These are phyloP conservation scores for Thermophis baileyi DNA, from an alignment of 2,113 vertebrate species.

Conservation along the genomic window DNA sequence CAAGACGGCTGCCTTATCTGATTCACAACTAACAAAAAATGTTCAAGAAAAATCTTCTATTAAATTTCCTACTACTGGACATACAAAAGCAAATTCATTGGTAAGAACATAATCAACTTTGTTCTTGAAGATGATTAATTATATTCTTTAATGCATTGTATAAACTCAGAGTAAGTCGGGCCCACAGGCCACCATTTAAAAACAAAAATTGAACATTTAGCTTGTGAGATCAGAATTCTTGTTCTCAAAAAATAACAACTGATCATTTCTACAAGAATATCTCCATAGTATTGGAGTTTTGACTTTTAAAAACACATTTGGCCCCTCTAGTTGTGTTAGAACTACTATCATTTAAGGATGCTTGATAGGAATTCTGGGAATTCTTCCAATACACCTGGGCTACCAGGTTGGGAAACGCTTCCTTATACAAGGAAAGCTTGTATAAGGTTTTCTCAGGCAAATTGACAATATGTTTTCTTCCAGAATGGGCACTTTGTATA, in stretches of 20 bases:
- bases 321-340: background rate
- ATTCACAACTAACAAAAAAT: background rate
- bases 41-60: slow-evolving; percentile 35
- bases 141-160: background rate
- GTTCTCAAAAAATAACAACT: background rate
- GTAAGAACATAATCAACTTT: slow-evolving; percentile 45
- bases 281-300: background rate
- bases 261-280: background rate
- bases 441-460: background rate
- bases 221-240: background rate
- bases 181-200: background rate
- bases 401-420: background rate
- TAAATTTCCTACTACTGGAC: slow-evolving; percentile 35
- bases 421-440: background rate
- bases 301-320: background rate
- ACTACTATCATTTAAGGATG: background rate
- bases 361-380: background rate
- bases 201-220: background rate
- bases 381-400: background rate
- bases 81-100: slow-evolving; percentile 46
- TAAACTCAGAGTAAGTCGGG: background rate
- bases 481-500: background rate
- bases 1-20: slow-evolving; percentile 25
- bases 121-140: background rate
- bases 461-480: background rate